Evolutionary conservation across 1,140 invertebrate genomes (phyloP).

Genomic region (Megathymus violae): DNA sequence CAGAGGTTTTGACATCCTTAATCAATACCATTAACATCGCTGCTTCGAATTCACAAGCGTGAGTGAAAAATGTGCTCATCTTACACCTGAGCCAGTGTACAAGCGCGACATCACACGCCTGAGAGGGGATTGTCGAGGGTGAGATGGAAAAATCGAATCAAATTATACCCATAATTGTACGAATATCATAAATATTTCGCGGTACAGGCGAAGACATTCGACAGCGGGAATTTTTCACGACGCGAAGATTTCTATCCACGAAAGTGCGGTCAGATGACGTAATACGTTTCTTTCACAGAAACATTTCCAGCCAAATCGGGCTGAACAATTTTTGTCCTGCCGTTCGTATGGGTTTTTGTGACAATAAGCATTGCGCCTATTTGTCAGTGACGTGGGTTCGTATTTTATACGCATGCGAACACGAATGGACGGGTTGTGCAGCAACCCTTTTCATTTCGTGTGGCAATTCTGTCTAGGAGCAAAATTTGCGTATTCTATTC

Average conservation of each 20-base stretch:
- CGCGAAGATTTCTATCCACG: constrained; percentile 26
- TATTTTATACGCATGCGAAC: background rate
- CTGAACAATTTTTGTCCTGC: constrained; percentile 19
- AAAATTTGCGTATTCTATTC: background rate
- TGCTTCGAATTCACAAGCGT: background rate
- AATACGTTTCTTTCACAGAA: constrained; percentile 29
- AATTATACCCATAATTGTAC: constrained; percentile 21
- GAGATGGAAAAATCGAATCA: constrained; percentile 31
- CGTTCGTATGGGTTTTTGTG: constrained; percentile 26
- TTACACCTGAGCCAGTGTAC: constrained; percentile 13
- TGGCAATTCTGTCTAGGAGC: background rate
- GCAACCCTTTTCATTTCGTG: background rate
- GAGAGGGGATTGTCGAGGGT: background rate
- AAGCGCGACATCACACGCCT: constrained; percentile 22
- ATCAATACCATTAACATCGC: background rate
- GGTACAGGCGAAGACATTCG: constrained; percentile 12
- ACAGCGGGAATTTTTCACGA: constrained; percentile 22
- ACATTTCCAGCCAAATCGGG: constrained; percentile 17
- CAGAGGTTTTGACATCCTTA: background rate
- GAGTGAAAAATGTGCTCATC: background rate
- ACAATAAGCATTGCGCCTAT: constrained; percentile 30
- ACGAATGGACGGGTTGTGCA: background rate
- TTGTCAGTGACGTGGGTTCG: constrained; percentile 27
- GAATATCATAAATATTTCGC: constrained; percentile 33
- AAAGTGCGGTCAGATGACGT: constrained; percentile 32